A percentile compares a stretch with the other conserved stretches of the same genome.
phyloP scores from a whole-genome alignment of 1,140 invertebrate genomes.

The Aphelenchoides besseyi region DNA sequence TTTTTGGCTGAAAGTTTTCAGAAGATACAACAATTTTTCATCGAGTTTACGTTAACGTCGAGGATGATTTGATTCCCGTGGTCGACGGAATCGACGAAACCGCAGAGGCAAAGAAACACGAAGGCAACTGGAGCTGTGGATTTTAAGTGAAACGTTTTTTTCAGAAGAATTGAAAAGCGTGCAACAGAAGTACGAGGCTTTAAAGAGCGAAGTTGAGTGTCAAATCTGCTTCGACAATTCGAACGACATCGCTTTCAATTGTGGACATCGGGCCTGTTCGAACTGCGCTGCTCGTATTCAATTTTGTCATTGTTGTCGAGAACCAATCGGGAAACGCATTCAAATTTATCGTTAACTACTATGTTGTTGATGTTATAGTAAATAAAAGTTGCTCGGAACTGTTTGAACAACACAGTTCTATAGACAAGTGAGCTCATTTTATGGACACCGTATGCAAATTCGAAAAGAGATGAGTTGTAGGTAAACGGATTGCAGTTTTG shows the following conservation, averaged over 20 bases:
- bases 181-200: neutral
- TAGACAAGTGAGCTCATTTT: conserved; percentile 1
- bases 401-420: no score
- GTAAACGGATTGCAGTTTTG: neutral
- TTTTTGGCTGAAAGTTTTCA: neutral
- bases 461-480: neutral
- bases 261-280: neutral
- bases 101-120: neutral
- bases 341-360: neutral
- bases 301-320: neutral
- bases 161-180: neutral
- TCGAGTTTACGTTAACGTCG: neutral
- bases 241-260: neutral
- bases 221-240: neutral
- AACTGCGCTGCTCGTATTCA: neutral
- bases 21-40: neutral
- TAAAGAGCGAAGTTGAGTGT: neutral
- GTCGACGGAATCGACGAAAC: neutral
- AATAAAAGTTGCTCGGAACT: neutral
- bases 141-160: no score
- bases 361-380: neutral
- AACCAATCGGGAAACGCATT: neutral
- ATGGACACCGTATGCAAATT: neutral
- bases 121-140: no score
- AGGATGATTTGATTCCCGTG: neutral